Conservation (phyloP, 2,797 vertebrate genomes). For the Cryptoblepharus egeriae region DNA sequence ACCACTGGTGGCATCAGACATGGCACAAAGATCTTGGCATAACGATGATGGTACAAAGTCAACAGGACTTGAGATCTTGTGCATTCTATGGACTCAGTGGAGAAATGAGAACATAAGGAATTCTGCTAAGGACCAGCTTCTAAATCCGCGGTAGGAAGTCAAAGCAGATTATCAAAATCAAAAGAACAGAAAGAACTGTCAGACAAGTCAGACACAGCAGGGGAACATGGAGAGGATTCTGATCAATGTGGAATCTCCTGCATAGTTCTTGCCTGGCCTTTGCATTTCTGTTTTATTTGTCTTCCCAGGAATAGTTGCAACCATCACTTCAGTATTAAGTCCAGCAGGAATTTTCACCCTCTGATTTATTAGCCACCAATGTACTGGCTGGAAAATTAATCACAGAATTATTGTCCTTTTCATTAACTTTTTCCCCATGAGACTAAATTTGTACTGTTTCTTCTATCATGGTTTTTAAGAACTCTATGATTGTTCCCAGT, state of each 20-base stretch:
- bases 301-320: constrained; percentile 81
- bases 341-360: constrained; percentile 55
- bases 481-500: background rate
- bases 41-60: too few species aligned
- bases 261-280: constrained; percentile 62
- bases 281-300: constrained; percentile 70
- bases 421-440: constrained; percentile 34
- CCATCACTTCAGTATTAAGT: constrained; percentile 57
- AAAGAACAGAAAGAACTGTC: too few species aligned
- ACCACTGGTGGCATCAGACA: too few species aligned
- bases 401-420: constrained; percentile 45
- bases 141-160: too few species aligned
- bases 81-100: background rate
- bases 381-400: constrained; percentile 33
- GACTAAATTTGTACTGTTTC: background rate
- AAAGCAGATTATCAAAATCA: too few species aligned
- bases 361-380: constrained; percentile 26
- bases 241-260: constrained; percentile 68
- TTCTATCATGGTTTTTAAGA: background rate
- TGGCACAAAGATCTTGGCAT: too few species aligned
- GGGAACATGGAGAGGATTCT: too few species aligned
- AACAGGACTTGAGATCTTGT: background rate
- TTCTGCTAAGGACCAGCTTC: too few species aligned
- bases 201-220: too few species aligned
- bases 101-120: background rate